These are phyloP conservation scores for Leptobrachium ailaonicum DNA, from an alignment of 2,113 vertebrate species.

Conservation along the genomic window DNA sequence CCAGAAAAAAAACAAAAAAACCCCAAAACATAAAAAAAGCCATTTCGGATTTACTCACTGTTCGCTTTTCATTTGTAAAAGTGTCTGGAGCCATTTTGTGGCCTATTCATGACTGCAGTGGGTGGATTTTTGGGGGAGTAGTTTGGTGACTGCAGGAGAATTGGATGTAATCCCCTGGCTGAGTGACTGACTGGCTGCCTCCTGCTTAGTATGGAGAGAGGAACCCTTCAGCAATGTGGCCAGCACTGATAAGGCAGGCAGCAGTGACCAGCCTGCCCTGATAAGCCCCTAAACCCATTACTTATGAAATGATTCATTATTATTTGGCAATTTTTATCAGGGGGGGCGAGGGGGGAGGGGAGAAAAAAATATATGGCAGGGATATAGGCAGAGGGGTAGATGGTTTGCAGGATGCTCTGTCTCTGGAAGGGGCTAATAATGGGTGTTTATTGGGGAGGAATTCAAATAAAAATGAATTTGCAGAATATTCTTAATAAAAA, in stretches of 20 bases:
- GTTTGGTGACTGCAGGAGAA: constrained; percentile 72
- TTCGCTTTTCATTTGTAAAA: constrained; percentile 82
- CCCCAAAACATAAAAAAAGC: background rate
- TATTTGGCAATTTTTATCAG: constrained; percentile 89
- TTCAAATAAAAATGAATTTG: constrained; percentile 49
- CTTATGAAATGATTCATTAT: constrained; percentile 96
- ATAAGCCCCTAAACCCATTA: constrained; percentile 90
- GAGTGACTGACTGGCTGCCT: constrained; percentile 74
- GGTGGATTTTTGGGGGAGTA: constrained; percentile 61
- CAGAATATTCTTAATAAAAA: constrained; percentile 52
- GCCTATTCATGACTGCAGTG: constrained; percentile 81
- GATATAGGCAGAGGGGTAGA: constrained; percentile 67
- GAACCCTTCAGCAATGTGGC: constrained; percentile 90
- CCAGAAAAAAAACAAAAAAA: background rate
- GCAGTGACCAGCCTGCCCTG: constrained; percentile 86
- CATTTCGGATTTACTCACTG: constrained; percentile 69
- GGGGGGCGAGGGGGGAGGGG: constrained; percentile 51
- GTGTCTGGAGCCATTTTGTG: constrained; percentile 91
- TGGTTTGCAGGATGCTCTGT: constrained; percentile 58
- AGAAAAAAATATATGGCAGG: constrained; percentile 77
- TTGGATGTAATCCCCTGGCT: constrained; percentile 81
- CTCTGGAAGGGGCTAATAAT: constrained; percentile 61
- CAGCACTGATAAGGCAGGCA: constrained; percentile 83
- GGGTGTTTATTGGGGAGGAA: constrained; percentile 30
- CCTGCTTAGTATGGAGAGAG: constrained; percentile 88